phyloP scores from a whole-genome alignment of 92 coral and sea anemone genomes.

The Parazoanthus swiftii region DNA sequence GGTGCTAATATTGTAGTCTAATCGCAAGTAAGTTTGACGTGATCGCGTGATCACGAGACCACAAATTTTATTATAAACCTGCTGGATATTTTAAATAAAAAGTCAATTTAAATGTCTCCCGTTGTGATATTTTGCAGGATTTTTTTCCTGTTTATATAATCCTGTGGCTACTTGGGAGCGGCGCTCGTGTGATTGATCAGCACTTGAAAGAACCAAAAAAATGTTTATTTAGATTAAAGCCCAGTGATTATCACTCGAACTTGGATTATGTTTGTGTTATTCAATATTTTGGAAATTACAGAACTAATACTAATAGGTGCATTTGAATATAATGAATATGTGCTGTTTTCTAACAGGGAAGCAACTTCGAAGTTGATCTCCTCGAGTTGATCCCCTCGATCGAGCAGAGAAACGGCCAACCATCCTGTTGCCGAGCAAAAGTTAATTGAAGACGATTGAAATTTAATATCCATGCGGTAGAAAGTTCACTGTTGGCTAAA shows the following conservation, averaged over 20 bases:
- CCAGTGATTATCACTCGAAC: background rate
- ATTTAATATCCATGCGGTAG: too few species aligned
- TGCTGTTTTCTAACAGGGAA: too few species aligned
- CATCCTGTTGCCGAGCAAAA: too few species aligned
- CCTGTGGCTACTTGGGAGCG: background rate
- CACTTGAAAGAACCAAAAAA: background rate
- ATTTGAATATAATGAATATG: too few species aligned
- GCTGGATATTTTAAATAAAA: background rate
- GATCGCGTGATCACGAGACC: conserved; percentile 16
- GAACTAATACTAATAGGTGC: too few species aligned
- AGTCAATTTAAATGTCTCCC: background rate
- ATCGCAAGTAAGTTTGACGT: background rate
- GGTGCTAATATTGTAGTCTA: background rate
- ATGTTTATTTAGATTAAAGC: background rate
- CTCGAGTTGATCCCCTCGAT: too few species aligned
- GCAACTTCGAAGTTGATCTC: too few species aligned
- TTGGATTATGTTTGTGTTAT: too few species aligned
- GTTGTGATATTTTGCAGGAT: background rate
- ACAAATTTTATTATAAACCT: background rate
- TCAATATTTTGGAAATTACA: too few species aligned
- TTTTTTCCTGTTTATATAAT: background rate
- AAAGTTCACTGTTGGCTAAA: too few species aligned
- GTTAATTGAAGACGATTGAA: too few species aligned
- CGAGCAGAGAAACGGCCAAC: too few species aligned
- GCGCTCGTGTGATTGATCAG: background rate